A percentile compares a stretch with the other conserved stretches of the same genome.
Conservation (phyloP, 2,888 invertebrate species). For the Amblyteles armatorius region DNA sequence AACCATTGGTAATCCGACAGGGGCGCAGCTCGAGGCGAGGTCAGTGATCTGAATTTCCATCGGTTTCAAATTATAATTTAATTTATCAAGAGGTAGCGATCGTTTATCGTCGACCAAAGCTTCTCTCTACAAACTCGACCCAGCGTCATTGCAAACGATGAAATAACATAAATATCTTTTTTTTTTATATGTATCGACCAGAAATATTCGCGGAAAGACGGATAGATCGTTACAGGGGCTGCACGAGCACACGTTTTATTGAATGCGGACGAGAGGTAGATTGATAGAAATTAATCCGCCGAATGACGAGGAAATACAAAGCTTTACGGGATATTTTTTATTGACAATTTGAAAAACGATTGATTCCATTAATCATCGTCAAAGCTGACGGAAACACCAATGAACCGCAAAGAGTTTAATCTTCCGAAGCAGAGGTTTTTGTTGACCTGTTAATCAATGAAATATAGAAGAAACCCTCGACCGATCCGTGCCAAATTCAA, state of each 20-base stretch:
- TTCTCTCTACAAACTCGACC: neutral
- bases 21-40: neutral
- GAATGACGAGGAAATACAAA: neutral
- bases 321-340: neutral
- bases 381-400: neutral
- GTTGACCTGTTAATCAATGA: neutral
- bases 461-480: neutral
- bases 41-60: constrained; percentile 53
- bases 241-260: neutral
- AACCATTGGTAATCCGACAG: constrained; percentile 12
- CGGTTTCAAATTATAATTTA: constrained; percentile 48
- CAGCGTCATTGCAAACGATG: neutral
- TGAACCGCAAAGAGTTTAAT: neutral
- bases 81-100: constrained; percentile 35
- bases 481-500: no score
- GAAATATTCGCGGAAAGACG: neutral
- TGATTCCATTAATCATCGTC: neutral
- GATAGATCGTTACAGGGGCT: neutral
- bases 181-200: neutral
- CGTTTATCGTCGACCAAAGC: constrained; percentile 3
- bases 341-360: neutral
- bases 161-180: neutral
- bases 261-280: neutral
- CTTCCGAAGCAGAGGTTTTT: neutral
- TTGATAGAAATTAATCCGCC: neutral